A percentile compares a stretch with the other conserved stretches of the same genome.
Conservation (phyloP, 2,797 vertebrate genomes). For the Melanotaenia boesemani region DNA sequence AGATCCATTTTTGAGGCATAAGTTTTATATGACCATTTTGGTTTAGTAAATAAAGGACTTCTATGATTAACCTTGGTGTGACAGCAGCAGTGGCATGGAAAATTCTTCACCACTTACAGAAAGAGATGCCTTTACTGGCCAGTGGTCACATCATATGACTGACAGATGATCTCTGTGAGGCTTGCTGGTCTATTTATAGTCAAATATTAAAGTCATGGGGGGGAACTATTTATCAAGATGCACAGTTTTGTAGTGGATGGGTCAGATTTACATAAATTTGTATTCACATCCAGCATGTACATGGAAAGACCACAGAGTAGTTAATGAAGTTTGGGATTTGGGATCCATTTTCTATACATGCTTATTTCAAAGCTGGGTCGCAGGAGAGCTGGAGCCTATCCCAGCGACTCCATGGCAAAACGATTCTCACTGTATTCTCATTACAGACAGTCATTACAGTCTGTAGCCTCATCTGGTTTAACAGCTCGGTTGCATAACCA, state of each 20-base stretch:
- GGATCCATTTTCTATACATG: too few species aligned
- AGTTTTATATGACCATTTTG: not conserved
- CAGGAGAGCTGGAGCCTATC: too few species aligned
- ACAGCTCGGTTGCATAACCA: constrained; percentile 44
- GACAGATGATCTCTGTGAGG: not conserved
- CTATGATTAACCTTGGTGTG: not conserved
- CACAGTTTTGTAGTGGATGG: not conserved
- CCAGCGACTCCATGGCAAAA: not conserved
- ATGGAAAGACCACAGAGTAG: too few species aligned
- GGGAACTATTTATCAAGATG: not conserved
- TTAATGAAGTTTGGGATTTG: too few species aligned
- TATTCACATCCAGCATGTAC: not conserved
- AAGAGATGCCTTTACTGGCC: not conserved
- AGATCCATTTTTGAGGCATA: not conserved
- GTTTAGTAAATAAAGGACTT: not conserved
- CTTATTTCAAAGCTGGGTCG: too few species aligned
- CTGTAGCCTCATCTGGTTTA: constrained; percentile 42
- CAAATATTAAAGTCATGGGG: not conserved
- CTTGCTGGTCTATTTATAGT: not conserved
- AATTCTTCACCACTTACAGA: not conserved
- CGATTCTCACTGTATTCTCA: constrained; percentile 23
- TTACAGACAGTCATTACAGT: constrained; percentile 30
- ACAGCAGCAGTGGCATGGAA: not conserved
- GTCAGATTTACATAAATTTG: too few species aligned
- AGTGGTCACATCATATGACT: not conserved